Evolutionary conservation across 1,140 invertebrate species (phyloP), one percentile per base, ranked within the genome.

Genomic region (Nilaparvata lugens): DNA sequence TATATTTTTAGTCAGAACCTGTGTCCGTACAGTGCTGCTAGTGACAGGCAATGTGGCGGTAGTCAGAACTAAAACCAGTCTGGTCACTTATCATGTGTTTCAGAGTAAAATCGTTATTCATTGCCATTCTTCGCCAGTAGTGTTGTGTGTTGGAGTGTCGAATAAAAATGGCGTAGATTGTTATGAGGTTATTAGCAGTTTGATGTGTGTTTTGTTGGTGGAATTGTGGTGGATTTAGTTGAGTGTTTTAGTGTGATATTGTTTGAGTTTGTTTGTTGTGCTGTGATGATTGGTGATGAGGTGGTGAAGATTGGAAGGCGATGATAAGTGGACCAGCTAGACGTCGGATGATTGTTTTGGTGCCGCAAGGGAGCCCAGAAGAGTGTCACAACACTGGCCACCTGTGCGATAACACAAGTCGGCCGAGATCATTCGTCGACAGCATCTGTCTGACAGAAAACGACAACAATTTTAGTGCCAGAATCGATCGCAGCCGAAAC

Each of bases 401-500:
- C 64, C 56, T 63, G 58, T 60, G 31, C 31, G 31, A 35, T 35
- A 6, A 35, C 31, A 35, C 7, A 11, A 6, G 7, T 6, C 31
- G 31, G 31, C 31, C 31, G 31, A 35, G n/a, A n/a, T n/a, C 31
- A 35, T 35, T 35, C 7, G 1, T 6, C 31, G 13, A 9, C 28
- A 28, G 31, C 31, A 35, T 4, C 31, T 35, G 31, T 11, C 2
- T 11, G 31, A 35, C 31, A 35, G 4, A 2, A 4, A 35, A 11
- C 9, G 7, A 35, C 31, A 11, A 35, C 31, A 11, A 35, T 35
- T 9, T 11, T 6, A 11, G 31, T 35, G 31, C 7, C 45, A 43
- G 54, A 60, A 66, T 67, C 64, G 65, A 65, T 66, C 62, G 67
- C 62, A 52, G 56, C 60, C 24, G 24, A 42, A 65, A 69, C 70